Conservation (phyloP, 30 jellyfish, hydroid and myxozoan species). For the Turritopsis dohrnii region DNA sequence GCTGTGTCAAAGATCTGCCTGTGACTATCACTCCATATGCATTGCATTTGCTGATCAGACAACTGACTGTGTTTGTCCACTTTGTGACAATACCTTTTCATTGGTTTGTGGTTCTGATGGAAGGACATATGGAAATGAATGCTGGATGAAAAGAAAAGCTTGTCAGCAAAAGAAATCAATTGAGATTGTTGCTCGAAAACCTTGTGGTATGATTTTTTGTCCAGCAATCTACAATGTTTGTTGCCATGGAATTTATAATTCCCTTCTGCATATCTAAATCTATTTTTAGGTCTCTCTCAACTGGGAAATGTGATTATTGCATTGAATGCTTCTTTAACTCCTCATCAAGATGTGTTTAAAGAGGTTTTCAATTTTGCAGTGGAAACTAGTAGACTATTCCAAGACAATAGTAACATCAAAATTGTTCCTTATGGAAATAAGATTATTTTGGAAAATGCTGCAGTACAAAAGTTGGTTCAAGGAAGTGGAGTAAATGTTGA, state of each 20-base stretch:
- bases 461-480: background rate
- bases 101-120: conserved; percentile 82
- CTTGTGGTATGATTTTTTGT: conserved; percentile 55
- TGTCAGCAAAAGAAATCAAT: conserved; percentile 39
- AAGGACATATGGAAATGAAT: conserved; percentile 54
- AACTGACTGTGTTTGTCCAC: conserved; percentile 59
- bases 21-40: conserved; percentile 41
- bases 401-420: background rate
- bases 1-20: conserved; percentile 45
- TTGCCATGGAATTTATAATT: background rate
- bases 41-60: conserved; percentile 26
- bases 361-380: background rate
- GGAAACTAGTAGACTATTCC: background rate
- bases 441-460: background rate
- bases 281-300: background rate
- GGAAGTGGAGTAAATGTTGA: background rate
- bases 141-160: conserved; percentile 47
- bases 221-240: background rate
- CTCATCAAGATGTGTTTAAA: background rate
- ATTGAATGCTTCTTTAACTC: background rate
- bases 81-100: conserved; percentile 37
- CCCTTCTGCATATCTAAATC: background rate
- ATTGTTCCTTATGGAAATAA: background rate
- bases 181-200: conserved; percentile 21
- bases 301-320: background rate